Conservation (phyloP, 2,797 vertebrate species). For the Anas bahamensis region DNA sequence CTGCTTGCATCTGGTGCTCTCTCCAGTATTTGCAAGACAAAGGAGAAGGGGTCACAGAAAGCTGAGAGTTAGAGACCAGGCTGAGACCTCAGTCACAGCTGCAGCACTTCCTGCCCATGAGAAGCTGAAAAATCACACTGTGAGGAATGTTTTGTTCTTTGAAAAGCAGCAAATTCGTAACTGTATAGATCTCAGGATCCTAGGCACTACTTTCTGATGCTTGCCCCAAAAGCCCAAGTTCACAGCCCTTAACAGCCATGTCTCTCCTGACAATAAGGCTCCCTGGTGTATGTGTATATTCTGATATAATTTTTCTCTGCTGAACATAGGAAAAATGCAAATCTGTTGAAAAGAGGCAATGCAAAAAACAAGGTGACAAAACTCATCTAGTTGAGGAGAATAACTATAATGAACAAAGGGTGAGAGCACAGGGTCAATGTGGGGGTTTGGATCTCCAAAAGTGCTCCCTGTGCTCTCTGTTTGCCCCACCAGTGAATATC, state of each 20-base stretch:
- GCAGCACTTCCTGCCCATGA: not conserved
- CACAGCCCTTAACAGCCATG: not conserved
- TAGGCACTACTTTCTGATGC: not conserved
- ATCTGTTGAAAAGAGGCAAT: not conserved
- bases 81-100: not conserved
- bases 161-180: not conserved
- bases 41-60: constrained; percentile 21
- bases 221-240: not conserved
- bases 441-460: not conserved
- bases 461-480: not conserved
- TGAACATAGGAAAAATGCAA: not conserved
- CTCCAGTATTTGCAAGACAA: constrained; percentile 17
- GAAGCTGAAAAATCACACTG: not conserved
- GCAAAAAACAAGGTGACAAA: not conserved
- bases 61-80: not conserved
- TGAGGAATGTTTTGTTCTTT: not conserved
- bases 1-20: not conserved
- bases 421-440: not conserved
- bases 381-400: not conserved
- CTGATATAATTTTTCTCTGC: not conserved
- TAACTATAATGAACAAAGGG: not conserved
- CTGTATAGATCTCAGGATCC: not conserved
- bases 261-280: not conserved
- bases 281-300: fast-evolving
- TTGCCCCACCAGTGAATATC: not conserved